These are phyloP conservation scores for Drosophila nigrodunni DNA, from an alignment of 1,140 invertebrate genomes.

Conservation along the genomic window DNA sequence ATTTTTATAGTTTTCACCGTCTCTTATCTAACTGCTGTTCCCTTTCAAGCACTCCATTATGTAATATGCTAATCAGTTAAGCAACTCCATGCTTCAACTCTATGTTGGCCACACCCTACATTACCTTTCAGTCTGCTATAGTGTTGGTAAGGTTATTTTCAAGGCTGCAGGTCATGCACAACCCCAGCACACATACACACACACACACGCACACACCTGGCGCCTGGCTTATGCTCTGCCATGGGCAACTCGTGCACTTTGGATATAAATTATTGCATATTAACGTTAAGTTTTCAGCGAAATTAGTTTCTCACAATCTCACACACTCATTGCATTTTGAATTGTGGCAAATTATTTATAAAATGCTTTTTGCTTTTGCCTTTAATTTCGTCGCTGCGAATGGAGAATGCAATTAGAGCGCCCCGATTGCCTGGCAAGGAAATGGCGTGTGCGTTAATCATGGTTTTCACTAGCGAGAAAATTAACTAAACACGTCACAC, in stretches of 20 bases:
- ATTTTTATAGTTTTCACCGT: background rate
- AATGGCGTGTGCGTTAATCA: conserved; percentile 69
- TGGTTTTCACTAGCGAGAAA: conserved; percentile 57
- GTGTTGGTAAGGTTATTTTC: conserved; percentile 8
- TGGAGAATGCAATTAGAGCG: conserved; percentile 70
- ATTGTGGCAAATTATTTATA: conserved; percentile 71
- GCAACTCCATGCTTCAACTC: background rate
- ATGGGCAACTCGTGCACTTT: conserved; percentile 51
- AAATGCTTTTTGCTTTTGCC: conserved; percentile 50
- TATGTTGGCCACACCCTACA: conserved; percentile 23
- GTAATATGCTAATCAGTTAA: conserved; percentile 1
- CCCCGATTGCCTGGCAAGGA: conserved; percentile 51
- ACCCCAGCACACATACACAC: background rate
- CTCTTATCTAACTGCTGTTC: conserved; percentile 9
- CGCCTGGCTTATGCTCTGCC: conserved; percentile 29
- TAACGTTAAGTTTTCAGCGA: conserved; percentile 73
- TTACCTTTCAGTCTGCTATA: background rate
- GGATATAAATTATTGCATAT: conserved; percentile 75
- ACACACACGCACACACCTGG: background rate
- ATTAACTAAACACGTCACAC: conserved; percentile 55
- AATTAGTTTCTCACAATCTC: conserved; percentile 56
- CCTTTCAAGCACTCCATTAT: conserved; percentile 8
- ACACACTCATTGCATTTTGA: conserved; percentile 41
- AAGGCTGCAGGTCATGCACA: conserved; percentile 32
- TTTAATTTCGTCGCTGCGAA: conserved; percentile 22